These are phyloP conservation scores for Solea senegalensis DNA, from an alignment of 2,113 vertebrate species.

Conservation along the genomic window DNA sequence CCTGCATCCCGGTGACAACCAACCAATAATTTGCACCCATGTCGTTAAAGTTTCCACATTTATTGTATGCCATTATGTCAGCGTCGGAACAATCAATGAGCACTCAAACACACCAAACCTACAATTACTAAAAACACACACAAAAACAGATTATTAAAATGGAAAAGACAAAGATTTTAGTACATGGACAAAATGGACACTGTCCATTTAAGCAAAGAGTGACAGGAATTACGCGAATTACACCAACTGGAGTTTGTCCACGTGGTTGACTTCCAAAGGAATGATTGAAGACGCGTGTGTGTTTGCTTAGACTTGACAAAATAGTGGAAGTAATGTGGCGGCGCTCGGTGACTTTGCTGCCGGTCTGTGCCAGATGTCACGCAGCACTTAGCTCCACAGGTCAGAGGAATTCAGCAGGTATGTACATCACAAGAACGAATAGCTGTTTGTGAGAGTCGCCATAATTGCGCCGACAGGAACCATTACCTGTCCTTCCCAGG, in stretches of 20 bases:
- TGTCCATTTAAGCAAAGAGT: too few species aligned
- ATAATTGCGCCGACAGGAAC: constrained; percentile 74
- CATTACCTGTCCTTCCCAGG: constrained; percentile 79
- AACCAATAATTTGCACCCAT: too few species aligned
- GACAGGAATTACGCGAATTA: not conserved
- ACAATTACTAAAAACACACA: too few species aligned
- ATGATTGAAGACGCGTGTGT: not conserved
- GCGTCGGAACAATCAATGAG: too few species aligned
- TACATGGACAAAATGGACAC: not conserved
- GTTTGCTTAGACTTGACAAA: constrained; percentile 5
- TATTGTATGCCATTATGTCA: too few species aligned
- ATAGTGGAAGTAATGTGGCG: not conserved
- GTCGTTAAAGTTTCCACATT: too few species aligned
- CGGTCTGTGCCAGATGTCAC: constrained; percentile 38
- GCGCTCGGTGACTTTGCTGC: not conserved
- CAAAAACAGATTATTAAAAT: not conserved
- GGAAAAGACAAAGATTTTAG: not conserved
- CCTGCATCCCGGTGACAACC: too few species aligned
- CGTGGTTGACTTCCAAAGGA: not conserved
- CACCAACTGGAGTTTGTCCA: not conserved
- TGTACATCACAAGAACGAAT: constrained; percentile 70
- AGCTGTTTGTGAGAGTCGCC: constrained; percentile 66
- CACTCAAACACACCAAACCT: too few species aligned
- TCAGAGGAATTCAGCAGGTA: constrained; percentile 59
- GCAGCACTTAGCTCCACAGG: constrained; percentile 40